phyloP scores from a whole-genome alignment of 2,113 vertebrate genomes.

The Condylura cristata region DNA sequence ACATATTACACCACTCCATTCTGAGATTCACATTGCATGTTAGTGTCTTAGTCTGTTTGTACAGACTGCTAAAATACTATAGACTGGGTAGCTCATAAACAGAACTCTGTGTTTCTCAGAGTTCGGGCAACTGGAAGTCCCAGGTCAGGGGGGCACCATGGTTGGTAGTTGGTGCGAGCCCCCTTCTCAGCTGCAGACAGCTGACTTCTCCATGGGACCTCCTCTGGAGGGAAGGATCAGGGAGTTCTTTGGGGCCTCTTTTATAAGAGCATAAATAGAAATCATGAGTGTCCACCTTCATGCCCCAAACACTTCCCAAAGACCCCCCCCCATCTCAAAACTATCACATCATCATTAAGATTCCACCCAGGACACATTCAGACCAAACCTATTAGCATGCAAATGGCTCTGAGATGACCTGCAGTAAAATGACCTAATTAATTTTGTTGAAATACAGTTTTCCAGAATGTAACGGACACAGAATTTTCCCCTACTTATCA shows the following conservation, averaged over 20 bases:
- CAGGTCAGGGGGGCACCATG: not conserved
- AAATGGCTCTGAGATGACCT: not conserved
- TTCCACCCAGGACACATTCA: not conserved
- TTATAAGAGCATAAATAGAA: not conserved
- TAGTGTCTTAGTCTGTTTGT: not conserved
- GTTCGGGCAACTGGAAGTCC: not conserved
- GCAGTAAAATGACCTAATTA: not conserved
- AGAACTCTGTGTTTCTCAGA: not conserved
- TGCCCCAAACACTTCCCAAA: not conserved
- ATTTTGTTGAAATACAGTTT: conserved; percentile 32
- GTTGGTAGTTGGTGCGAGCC: not conserved
- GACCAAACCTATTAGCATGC: not conserved
- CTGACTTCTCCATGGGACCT: not conserved
- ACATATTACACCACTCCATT: not conserved
- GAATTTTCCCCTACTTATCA: not conserved
- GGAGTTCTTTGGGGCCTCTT: not conserved
- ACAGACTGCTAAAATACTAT: not conserved
- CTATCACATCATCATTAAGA: not conserved
- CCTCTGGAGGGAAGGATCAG: not conserved
- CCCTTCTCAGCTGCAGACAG: too few relatives aligned
- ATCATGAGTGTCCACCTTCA: not conserved
- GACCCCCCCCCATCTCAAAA: not conserved
- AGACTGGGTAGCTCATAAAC: not conserved
- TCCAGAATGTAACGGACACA: not conserved
- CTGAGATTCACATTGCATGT: not conserved